phyloP scores from a whole-genome alignment of 2,888 invertebrate genomes.

The Sesia apiformis region DNA sequence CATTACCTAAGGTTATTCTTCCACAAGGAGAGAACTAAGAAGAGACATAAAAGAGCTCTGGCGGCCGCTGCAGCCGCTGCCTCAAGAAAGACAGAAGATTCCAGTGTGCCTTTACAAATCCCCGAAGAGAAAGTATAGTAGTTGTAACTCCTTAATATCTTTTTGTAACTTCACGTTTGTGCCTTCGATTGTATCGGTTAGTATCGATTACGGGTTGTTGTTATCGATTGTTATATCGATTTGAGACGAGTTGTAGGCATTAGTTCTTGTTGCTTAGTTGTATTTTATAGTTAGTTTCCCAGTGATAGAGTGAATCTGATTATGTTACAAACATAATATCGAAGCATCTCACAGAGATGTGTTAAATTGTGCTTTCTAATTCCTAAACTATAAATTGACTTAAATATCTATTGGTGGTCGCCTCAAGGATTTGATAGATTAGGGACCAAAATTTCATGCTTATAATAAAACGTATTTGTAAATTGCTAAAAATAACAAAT shows the following conservation, averaged over 20 bases:
- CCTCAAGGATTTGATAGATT: no score
- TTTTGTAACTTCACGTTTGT: background rate
- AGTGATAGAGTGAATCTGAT: background rate
- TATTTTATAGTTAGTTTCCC: background rate
- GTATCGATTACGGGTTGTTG: background rate
- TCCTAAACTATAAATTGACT: no score
- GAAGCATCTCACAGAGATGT: no score
- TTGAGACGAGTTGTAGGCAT: background rate
- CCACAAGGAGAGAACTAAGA: conserved; percentile 79
- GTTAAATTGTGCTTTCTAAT: no score
- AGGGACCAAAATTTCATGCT: no score
- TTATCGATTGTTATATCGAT: background rate
- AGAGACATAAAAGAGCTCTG: conserved; percentile 56
- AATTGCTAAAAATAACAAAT: no score
- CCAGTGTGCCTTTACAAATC: conserved; percentile 48
- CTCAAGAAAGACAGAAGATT: conserved; percentile 42
- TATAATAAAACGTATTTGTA: no score
- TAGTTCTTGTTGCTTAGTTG: background rate
- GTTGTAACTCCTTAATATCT: background rate
- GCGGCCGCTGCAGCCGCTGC: conserved; percentile 41
- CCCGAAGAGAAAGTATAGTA: conserved; percentile 57
- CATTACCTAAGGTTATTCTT: conserved; percentile 87
- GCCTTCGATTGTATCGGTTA: background rate
- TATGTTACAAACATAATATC: no score
- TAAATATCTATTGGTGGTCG: no score